Percentiles rank a stretch among this genome's conserved stretches.
Evolutionary conservation across 2,797 vertebrate species (phyloP).

Genomic region (Aselliscus stoliczkanus): DNA sequence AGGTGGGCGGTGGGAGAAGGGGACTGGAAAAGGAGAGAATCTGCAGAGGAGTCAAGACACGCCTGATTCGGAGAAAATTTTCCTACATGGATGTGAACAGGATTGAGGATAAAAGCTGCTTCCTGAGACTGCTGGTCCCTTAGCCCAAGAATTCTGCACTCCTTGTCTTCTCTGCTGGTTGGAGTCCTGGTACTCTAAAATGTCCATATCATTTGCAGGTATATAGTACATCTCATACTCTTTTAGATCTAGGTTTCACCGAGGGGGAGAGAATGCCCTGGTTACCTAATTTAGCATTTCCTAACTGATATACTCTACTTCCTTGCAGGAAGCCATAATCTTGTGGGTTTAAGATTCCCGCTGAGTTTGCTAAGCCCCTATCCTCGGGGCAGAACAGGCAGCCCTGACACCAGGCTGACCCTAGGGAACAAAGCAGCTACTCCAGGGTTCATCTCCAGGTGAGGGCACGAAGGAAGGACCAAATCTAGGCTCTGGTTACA

Average conservation of each 20-base stretch:
- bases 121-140: background rate
- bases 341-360: background rate
- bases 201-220: background rate
- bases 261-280: background rate
- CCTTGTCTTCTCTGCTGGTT: background rate
- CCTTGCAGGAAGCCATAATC: constrained; percentile 18
- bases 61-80: background rate
- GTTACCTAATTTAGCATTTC: constrained; percentile 42
- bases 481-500: constrained; percentile 69
- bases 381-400: background rate
- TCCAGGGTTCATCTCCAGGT: constrained; percentile 75
- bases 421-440: constrained; percentile 51
- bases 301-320: constrained; percentile 10
- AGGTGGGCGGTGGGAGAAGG: background rate
- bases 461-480: constrained; percentile 64
- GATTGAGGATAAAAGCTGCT: background rate
- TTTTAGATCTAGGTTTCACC: constrained; percentile 24
- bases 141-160: background rate
- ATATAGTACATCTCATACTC: background rate
- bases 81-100: background rate
- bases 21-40: background rate
- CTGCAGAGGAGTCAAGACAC: background rate
- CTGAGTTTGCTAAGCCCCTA: background rate
- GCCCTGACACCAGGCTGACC: constrained; percentile 69
- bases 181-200: background rate